A percentile compares a stretch with the other conserved stretches of the same genome.
phyloP scores from a whole-genome alignment of 2,113 vertebrate species.

The Copsychus sechellarum region DNA sequence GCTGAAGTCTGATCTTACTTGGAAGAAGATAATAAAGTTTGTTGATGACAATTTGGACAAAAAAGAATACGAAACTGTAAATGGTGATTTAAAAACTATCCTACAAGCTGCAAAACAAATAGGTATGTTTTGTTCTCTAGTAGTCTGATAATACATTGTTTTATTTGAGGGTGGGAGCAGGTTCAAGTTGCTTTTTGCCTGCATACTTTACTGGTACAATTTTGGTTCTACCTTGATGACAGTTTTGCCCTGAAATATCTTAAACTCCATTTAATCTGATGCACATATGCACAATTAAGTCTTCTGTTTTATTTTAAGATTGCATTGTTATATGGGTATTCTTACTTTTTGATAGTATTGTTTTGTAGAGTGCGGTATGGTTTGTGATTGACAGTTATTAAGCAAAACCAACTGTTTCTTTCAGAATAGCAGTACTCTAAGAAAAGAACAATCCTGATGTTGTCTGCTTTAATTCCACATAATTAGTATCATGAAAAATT shows the following conservation, averaged over 20 bases:
- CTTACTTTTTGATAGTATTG: neutral
- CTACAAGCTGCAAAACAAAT: conserved; percentile 91
- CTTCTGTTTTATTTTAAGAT: neutral
- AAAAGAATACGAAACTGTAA: conserved; percentile 78
- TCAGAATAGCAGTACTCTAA: neutral
- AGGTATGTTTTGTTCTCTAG: conserved; percentile 75
- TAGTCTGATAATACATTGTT: neutral
- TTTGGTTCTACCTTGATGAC: neutral
- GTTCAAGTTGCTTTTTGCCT: neutral
- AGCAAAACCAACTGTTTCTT: neutral
- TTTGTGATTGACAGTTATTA: neutral
- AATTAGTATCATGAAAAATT: neutral
- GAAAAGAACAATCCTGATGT: neutral
- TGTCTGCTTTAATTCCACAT: neutral
- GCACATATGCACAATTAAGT: neutral
- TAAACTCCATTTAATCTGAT: neutral
- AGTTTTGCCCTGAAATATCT: neutral
- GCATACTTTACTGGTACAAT: neutral
- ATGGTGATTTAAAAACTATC: conserved; percentile 86
- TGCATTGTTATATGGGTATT: neutral
- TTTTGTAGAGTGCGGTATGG: neutral
- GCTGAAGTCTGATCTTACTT: conserved; percentile 84
- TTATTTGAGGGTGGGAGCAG: neutral
- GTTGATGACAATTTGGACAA: conserved; percentile 85
- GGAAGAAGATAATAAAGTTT: conserved; percentile 90